phyloP scores from a whole-genome alignment of 64 coral and sea anemone species.

The Platygyra sinensis region DNA sequence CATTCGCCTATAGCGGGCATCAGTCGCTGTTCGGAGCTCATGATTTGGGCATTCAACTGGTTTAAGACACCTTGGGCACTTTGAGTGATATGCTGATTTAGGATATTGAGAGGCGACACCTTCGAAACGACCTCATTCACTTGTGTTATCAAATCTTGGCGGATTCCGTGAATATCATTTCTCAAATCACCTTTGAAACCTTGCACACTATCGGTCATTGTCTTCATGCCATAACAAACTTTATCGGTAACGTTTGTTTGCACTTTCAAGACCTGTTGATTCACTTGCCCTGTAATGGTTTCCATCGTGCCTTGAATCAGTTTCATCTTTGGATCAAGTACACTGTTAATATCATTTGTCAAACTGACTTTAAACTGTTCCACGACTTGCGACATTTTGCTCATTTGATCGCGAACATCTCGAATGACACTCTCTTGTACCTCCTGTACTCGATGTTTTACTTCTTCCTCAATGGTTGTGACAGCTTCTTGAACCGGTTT shows the following conservation, averaged over 20 bases:
- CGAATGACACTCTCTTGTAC: background rate
- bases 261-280: background rate
- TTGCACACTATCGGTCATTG: background rate
- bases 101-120: slow-evolving; percentile 15
- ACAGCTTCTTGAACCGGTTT: background rate
- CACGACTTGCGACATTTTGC: background rate
- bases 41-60: too few relatives aligned
- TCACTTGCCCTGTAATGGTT: background rate
- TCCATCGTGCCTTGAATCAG: background rate
- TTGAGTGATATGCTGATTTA: slow-evolving; percentile 1
- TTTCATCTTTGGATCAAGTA: background rate
- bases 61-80: too few relatives aligned
- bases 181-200: slow-evolving; percentile 13
- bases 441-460: background rate
- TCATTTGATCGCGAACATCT: background rate
- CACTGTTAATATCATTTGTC: background rate
- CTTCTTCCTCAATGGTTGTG: background rate
- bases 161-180: slow-evolving; percentile 20
- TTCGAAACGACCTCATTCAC: slow-evolving; percentile 35
- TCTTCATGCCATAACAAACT: background rate
- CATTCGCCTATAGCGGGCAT: background rate
- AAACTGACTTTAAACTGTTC: background rate
- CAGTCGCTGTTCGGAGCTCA: background rate
- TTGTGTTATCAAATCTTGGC: background rate
- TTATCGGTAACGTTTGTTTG: background rate